phyloP scores from a whole-genome alignment of 2,113 vertebrate species.

The Pogona vitticeps region DNA sequence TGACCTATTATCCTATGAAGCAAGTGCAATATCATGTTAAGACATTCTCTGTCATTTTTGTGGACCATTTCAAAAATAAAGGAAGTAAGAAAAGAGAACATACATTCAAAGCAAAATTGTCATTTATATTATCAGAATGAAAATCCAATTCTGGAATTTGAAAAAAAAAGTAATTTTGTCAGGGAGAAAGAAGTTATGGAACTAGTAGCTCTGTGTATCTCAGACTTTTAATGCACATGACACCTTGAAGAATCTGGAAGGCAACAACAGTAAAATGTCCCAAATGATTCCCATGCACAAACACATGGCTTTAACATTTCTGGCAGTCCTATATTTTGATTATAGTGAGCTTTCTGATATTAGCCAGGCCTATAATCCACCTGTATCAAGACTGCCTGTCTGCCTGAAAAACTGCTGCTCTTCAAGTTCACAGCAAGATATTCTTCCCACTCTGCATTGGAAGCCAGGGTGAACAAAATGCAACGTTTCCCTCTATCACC shows the following conservation, averaged over 20 bases:
- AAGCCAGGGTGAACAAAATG: not conserved
- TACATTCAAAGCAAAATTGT: not conserved
- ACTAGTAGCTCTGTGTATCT: not conserved
- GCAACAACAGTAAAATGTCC: not conserved
- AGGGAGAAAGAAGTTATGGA: too few relatives aligned
- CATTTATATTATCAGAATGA: not conserved
- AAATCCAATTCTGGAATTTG: not conserved
- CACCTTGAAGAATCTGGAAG: not conserved
- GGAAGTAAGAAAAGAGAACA: not conserved
- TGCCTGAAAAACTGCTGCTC: not conserved
- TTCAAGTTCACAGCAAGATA: not conserved
- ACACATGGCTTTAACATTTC: not conserved
- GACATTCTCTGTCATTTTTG: not conserved
- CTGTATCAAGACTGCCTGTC: not conserved
- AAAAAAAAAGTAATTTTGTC: not conserved
- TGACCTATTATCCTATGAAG: not conserved
- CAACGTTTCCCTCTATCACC: not conserved
- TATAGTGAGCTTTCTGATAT: not conserved
- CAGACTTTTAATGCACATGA: not conserved
- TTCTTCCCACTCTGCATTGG: not conserved
- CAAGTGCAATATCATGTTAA: not conserved
- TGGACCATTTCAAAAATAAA: not conserved
- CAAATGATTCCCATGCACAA: not conserved
- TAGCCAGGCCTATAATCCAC: not conserved
- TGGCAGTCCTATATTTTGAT: not conserved